Evolutionary conservation across 1,140 invertebrate genomes (phyloP), one percentile per base, ranked within the genome.

Genomic region (Drosophila nigrodunni): DNA sequence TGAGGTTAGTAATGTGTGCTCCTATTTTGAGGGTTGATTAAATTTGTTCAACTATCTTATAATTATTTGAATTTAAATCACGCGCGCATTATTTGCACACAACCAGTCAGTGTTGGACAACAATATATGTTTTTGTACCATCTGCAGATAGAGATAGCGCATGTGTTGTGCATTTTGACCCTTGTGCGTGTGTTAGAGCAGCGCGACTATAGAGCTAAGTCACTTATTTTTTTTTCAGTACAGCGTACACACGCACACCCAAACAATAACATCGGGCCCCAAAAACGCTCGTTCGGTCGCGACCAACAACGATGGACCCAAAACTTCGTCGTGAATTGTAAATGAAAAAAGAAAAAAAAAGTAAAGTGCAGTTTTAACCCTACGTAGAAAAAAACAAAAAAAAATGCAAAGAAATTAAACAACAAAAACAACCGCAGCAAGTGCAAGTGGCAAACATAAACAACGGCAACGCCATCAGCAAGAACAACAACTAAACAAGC

Each of bases 361-460:
- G 74, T 82, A 76, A 73, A 71, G 55, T 76, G 68, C 64, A 87
- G 57, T 81, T 86, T 85, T 75, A 79, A 82, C 78, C 79, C 83
- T 83, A 82, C 83, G 67, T 59, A 69, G 72, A 61, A 69, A 68
- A 60, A 59, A 58, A 44, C 43, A 82, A 82, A 86, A 85, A 85
- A 85, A 77, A 85, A 76, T 54, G 69, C 69, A 78, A 68, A 88
- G 77, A 82, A 83, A 87, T 87, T 88, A 83, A 86, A 65, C 82
- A 81, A 74, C 82, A 87, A 87, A 88, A 87, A 74, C 74, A 86
- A 70, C 66, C 41, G 52, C 25, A 78, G 85, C 83, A 71, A 78
- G 77, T 83, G 83, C 82, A 86, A 86, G 82, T 86, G 82, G 71
- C 78, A 90, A 89, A 89, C 85, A 89, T 83, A 89, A 89, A 89